Percentiles rank a stretch among this genome's conserved stretches.
These are phyloP conservation scores for Myxocyprinus asiaticus DNA, from an alignment of 2,113 vertebrate genomes.

Conservation along the genomic window DNA sequence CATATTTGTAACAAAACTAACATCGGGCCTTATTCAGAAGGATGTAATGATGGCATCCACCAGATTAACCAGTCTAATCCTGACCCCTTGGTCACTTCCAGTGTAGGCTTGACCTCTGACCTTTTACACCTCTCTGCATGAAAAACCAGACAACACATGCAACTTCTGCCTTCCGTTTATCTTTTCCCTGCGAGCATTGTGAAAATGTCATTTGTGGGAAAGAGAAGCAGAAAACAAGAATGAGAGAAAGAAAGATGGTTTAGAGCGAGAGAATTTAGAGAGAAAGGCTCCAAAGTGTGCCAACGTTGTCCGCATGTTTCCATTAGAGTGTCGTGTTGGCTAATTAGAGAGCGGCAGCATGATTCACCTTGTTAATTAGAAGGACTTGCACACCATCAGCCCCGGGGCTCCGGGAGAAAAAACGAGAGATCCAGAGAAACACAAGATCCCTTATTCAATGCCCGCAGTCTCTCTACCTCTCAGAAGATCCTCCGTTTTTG, in stretches of 20 bases:
- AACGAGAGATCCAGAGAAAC: slow-evolving; percentile 53
- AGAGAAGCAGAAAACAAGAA: neutral
- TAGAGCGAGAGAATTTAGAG: slow-evolving; percentile 63
- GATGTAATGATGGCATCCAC: too few species aligned
- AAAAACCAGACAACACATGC: neutral
- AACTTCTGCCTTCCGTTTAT: neutral
- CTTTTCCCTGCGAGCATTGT: neutral
- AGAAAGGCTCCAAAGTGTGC: slow-evolving; percentile 67
- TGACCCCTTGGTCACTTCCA: too few species aligned
- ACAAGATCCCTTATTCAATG: slow-evolving; percentile 88
- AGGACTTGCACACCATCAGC: slow-evolving; percentile 92
- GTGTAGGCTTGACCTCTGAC: slow-evolving; percentile 1
- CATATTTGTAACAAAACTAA: too few species aligned
- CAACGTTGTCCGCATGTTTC: slow-evolving; percentile 87
- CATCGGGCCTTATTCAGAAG: too few species aligned
- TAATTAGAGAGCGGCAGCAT: slow-evolving; percentile 98
- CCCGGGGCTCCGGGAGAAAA: slow-evolving; percentile 70
- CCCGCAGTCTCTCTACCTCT: slow-evolving; percentile 86
- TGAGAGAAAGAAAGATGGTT: slow-evolving; percentile 39
- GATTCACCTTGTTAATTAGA: slow-evolving; percentile 99
- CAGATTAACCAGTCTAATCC: too few species aligned
- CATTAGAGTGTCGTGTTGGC: slow-evolving; percentile 97
- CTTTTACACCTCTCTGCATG: slow-evolving; percentile 12
- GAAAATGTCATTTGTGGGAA: slow-evolving; percentile 10
- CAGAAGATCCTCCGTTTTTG: slow-evolving; percentile 90